Evolutionary conservation across 2,113 vertebrate species (phyloP), one percentile per base, ranked within the genome.

Genomic region (Daubentonia madagascariensis): DNA sequence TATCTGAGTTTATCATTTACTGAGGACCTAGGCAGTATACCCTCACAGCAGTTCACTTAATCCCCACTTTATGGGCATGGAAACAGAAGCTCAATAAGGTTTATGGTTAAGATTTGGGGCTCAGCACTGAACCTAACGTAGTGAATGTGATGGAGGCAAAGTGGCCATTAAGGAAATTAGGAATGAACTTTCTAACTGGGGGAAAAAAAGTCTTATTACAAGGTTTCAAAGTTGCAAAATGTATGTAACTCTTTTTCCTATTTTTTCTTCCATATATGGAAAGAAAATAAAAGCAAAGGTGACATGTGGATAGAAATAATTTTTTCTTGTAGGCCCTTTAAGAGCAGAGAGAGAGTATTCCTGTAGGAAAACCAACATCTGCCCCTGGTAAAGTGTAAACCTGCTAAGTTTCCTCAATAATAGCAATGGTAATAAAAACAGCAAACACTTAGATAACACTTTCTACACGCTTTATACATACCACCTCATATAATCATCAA

Each of bases 191-290:
- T 78, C 85, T 59, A 48, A 57, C n/a, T n/a, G 11, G 32, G 4
- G 17, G 52, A 30, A 3, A 23, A 75, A 68, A 76, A 70, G 83
- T 37, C n/a, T 10, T 52, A 87, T 73, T 28, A 73, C 35, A 89
- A 91, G 45, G 23, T 72, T 89, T 93, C 87, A 87, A 94, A 83
- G 32, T 54, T 57, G 57, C 35, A 90, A 85, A 94, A 85, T 63
- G 23, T 37, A 40, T 10, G 6, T 32, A 87, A 63, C 30, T 52
- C 35, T 65, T 89, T 59, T 85, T 65, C 18, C 65, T 48, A 45
- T 37, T 4, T 50, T 50, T 83, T 18, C 72, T 63, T 48, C 57
- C 52, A 40, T 30, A 3, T 45, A 59, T 9, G 7, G 43, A 57
- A 87, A 94, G 30, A 50, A 88, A 50, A 59, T 2, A 65, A 83